A percentile compares a stretch with the other conserved stretches of the same genome.
Conservation (phyloP, 2,888 invertebrate species). For the Hypsopygia costalis region DNA sequence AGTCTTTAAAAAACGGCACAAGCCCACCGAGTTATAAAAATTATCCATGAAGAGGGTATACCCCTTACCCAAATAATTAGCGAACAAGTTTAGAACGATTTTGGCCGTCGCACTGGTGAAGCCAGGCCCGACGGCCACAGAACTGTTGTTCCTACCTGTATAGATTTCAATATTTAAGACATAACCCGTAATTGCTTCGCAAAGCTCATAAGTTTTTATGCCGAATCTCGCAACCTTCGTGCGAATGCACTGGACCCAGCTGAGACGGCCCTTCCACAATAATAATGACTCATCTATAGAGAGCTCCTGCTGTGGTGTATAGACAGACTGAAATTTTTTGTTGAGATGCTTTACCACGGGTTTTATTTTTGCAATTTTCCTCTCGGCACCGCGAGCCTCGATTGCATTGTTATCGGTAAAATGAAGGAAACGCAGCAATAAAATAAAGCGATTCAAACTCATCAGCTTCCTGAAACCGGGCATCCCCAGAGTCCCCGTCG, state of each 20-base stretch:
- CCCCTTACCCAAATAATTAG: slow-evolving; percentile 16
- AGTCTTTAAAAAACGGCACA: slow-evolving; percentile 14
- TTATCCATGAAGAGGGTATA: slow-evolving; percentile 19
- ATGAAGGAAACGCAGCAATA: slow-evolving; percentile 10
- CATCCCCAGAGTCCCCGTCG: background rate
- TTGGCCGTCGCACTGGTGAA: background rate
- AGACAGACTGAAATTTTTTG: slow-evolving; percentile 3
- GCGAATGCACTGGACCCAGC: slow-evolving; percentile 4
- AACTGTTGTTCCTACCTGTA: background rate
- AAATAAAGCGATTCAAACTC: too few species aligned
- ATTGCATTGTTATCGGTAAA: slow-evolving; percentile 12
- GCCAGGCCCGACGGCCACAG: background rate
- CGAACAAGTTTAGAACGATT: slow-evolving; percentile 6
- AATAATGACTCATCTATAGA: slow-evolving; percentile 8
- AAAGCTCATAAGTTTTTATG: slow-evolving; percentile 3
- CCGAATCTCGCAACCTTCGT: slow-evolving; percentile 2
- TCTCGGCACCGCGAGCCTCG: too few species aligned
- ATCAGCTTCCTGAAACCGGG: background rate
- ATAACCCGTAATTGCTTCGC: slow-evolving; percentile 3
- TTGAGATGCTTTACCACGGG: slow-evolving; percentile 10
- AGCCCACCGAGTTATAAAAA: slow-evolving; percentile 14
- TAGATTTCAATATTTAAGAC: background rate
- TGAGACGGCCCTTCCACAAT: slow-evolving; percentile 1
- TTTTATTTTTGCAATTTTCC: slow-evolving; percentile 12
- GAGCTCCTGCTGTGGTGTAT: slow-evolving; percentile 7